Conservation (phyloP, 2,113 vertebrate genomes). For the Mormoops blainvillei region DNA sequence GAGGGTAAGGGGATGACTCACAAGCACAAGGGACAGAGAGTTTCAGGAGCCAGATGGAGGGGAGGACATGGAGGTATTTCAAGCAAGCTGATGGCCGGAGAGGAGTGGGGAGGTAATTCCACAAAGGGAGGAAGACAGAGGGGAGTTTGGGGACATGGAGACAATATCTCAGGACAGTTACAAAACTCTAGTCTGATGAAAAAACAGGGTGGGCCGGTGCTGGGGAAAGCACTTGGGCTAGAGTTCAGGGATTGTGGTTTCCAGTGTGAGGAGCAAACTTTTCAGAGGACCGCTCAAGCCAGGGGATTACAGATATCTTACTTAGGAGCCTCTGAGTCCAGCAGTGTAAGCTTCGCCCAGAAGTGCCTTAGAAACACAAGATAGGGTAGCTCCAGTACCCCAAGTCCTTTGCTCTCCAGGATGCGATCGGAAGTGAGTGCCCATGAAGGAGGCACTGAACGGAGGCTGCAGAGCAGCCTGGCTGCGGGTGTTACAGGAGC, state of each 20-base stretch:
- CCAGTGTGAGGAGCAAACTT: not conserved
- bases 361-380: not conserved
- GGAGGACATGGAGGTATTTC: not conserved
- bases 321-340: not conserved
- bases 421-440: too few relatives aligned
- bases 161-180: not conserved
- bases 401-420: not conserved
- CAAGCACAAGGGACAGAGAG: not conserved
- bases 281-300: not conserved
- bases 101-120: not conserved
- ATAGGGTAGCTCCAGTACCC: rapidly evolving
- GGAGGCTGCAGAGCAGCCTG: not conserved
- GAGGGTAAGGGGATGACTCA: too few relatives aligned
- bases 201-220: not conserved
- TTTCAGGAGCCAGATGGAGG: not conserved
- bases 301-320: too few relatives aligned
- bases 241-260: not conserved
- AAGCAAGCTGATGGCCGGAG: not conserved
- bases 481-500: too few relatives aligned
- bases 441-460: not conserved
- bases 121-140: not conserved
- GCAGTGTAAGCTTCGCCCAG: not conserved
- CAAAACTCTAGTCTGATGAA: not conserved
- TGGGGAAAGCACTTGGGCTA: not conserved
- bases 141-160: too few relatives aligned